phyloP scores from a whole-genome alignment of 1,140 invertebrate species.

The Nebria ingens region DNA sequence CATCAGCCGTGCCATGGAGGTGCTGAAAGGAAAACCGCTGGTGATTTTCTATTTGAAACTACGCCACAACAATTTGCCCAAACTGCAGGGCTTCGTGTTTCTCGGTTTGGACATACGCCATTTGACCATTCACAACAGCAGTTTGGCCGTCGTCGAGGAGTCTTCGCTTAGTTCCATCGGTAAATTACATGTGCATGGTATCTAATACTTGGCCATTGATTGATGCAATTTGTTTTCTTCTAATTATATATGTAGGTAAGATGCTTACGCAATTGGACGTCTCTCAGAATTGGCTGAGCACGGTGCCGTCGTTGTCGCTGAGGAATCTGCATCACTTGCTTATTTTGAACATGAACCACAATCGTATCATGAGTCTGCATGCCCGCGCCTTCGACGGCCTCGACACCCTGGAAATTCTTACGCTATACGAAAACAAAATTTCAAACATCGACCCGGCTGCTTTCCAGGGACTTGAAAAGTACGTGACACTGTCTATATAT shows the following conservation, averaged over 20 bases:
- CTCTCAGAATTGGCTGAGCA: conserved; percentile 64
- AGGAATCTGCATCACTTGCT: conserved; percentile 68
- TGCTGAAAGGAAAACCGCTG: conserved; percentile 59
- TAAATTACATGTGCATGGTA: neutral
- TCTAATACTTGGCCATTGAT: neutral
- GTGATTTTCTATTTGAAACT: conserved; percentile 79
- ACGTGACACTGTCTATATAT: conserved; percentile 35
- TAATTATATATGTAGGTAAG: conserved; percentile 54
- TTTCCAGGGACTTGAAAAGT: conserved; percentile 78
- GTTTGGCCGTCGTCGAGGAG: conserved; percentile 74
- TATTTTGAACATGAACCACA: conserved; percentile 83
- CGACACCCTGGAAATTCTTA: conserved; percentile 75
- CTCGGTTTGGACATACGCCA: conserved; percentile 78
- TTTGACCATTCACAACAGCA: conserved; percentile 78
- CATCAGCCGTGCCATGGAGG: conserved; percentile 64
- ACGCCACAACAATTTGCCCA: conserved; percentile 69
- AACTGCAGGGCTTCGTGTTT: conserved; percentile 73
- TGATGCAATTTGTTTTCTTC: conserved; percentile 1
- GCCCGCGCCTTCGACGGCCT: conserved; percentile 71
- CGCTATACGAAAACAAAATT: conserved; percentile 80
- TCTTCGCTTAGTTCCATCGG: conserved; percentile 66
- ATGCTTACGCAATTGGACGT: conserved; percentile 73
- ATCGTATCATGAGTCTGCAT: conserved; percentile 67
- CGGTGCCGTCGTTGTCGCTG: conserved; percentile 69
- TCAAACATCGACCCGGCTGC: conserved; percentile 64